Base-by-base conservation (phyloP, 2,888 invertebrate species). In the Microctonus aethiopoides region DNA sequence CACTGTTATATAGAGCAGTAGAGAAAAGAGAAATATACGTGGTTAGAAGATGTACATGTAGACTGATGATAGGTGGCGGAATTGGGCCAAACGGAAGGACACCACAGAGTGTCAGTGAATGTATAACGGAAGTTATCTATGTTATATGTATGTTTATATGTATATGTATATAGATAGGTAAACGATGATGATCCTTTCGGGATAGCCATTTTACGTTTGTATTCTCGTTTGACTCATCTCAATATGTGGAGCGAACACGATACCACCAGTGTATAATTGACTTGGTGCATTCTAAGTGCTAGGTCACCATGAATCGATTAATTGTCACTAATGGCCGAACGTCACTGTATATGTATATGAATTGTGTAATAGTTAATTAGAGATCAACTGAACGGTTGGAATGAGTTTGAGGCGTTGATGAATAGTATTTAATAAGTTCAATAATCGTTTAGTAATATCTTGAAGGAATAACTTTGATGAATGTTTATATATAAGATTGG, bases 281-380 rank as follows among this genome's bases (percentile, higher is more conserved):
- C 65, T 54, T 36, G 65, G 52, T 13, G 62, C n/a, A 46, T 62
- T 13, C 22, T 39, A 4, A 41, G n/a, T 41, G 41, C n/a, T 41
- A 41, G 41, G 41, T 41, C 41, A 26, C 65, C 65, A 59, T 72
- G 72, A 72, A 75, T 78, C 74, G 76, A 78, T 78, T 67, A 74
- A 73, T 71, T 70, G 72, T 41, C 70, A 36, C 46, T 62, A 46
- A 62, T n/a, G n/a, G n/a, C 41, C 26, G 61, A 62, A 46, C 26
- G 46, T 46, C 29, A 46, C 29, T 41, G 29, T 29, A 41, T 41
- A 41, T 41, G n/a, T 29, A 26, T 46, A 62, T 24, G n/a, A 11
- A 9, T 16, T 16, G 20, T 20, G 24, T 46, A 60, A 60, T 22
- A 34, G 39, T 60, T 60, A 36, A 60, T 60, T 39, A 39, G 13